Conservation (phyloP, 2,888 invertebrate genomes). For the Helicoverpa assulta region DNA sequence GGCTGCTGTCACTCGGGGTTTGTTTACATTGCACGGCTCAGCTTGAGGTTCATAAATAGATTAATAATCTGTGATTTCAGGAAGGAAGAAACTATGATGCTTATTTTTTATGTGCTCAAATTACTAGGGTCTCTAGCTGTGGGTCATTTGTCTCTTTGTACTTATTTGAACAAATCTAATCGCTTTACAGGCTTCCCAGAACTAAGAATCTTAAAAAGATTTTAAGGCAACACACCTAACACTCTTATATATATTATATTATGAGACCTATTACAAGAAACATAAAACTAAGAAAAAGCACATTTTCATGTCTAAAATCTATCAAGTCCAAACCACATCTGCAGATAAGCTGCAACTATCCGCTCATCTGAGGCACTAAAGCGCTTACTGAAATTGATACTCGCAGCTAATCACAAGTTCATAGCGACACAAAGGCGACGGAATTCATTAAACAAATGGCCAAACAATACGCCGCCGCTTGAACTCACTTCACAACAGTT, state of each 20-base stretch:
- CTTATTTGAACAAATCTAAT: too few species aligned
- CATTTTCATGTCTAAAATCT: background rate
- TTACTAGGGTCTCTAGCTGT: too few species aligned
- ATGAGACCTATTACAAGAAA: background rate
- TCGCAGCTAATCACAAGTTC: slow-evolving; percentile 17
- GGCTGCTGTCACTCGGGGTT: background rate
- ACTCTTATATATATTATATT: too few species aligned
- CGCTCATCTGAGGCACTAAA: background rate
- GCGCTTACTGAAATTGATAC: slow-evolving; percentile 29
- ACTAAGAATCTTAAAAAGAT: too few species aligned
- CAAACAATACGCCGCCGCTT: slow-evolving; percentile 41
- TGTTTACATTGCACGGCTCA: slow-evolving; percentile 28
- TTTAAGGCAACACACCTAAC: too few species aligned
- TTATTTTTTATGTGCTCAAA: too few species aligned
- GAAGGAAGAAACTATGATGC: too few species aligned
- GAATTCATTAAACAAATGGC: slow-evolving; percentile 57
- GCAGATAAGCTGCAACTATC: background rate
- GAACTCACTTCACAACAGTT: slow-evolving; percentile 49
- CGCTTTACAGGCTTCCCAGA: too few species aligned
- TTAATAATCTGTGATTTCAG: too few species aligned
- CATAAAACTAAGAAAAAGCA: background rate
- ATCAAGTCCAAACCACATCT: too few species aligned
- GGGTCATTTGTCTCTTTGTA: too few species aligned
- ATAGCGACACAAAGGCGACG: slow-evolving; percentile 42
- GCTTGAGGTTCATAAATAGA: background rate